phyloP scores from a whole-genome alignment of 1,140 invertebrate species.

The Drosophila navojoa region DNA sequence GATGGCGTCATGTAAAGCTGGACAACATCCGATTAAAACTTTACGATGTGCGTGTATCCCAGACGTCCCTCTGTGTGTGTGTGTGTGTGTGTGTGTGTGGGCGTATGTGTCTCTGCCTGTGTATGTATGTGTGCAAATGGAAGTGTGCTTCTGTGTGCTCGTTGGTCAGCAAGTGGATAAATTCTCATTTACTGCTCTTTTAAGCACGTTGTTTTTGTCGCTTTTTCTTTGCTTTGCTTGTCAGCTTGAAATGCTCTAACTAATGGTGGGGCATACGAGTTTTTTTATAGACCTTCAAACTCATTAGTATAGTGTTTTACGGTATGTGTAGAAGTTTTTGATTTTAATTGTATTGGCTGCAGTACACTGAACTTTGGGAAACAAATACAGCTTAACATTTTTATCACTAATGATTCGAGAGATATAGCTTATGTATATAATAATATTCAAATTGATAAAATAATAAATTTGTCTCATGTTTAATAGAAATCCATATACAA shows the following conservation, averaged over 20 bases:
- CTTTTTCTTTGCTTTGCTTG: conserved; percentile 56
- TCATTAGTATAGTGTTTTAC: not conserved
- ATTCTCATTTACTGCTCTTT: conserved; percentile 83
- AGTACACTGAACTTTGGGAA: too few species aligned
- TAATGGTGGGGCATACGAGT: not conserved
- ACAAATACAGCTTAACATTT: too few species aligned
- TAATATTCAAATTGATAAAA: too few species aligned
- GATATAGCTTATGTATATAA: too few species aligned
- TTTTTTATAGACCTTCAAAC: not conserved
- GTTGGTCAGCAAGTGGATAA: conserved; percentile 80
- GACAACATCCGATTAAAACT: conserved; percentile 83
- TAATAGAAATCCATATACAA: too few species aligned
- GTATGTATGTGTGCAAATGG: conserved; percentile 4
- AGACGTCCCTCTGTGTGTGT: conserved; percentile 17
- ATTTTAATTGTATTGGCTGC: too few species aligned
- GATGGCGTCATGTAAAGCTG: conserved; percentile 80
- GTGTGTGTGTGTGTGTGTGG: conserved; percentile 1
- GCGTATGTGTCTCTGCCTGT: not conserved
- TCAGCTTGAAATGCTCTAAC: conserved; percentile 35
- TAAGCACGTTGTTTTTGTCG: conserved; percentile 78
- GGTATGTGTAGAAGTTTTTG: not conserved
- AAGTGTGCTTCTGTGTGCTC: conserved; percentile 5
- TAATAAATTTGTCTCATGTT: too few species aligned
- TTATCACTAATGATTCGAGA: too few species aligned
- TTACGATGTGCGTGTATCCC: conserved; percentile 79